phyloP scores from a whole-genome alignment of 2,888 invertebrate species.

The Synanthedon tipuliformis region DNA sequence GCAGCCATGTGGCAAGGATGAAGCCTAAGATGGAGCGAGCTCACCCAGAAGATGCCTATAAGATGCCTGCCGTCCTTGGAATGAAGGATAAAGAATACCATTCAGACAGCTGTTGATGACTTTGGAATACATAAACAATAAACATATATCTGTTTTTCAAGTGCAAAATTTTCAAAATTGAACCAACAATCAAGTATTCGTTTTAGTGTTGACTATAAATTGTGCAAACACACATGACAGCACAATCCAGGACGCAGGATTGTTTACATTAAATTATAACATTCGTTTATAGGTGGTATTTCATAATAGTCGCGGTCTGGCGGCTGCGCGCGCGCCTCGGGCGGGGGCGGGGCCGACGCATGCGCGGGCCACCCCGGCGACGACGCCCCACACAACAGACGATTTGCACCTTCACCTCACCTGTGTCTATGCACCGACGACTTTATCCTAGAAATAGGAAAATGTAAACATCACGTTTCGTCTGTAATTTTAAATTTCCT shows the following conservation, averaged over 20 bases:
- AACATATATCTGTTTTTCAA: no score
- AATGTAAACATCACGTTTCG: neutral
- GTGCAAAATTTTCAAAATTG: no score
- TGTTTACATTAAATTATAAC: constrained; percentile 60
- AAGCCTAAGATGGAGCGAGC: no score
- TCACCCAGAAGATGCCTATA: no score
- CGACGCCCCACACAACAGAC: constrained; percentile 40
- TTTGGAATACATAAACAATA: no score
- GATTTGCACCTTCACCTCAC: constrained; percentile 4
- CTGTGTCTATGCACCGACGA: constrained; percentile 7
- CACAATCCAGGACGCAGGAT: constrained; percentile 50
- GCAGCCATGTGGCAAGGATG: no score
- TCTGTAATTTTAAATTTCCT: no score
- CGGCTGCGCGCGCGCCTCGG: constrained; percentile 30
- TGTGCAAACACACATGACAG: constrained; percentile 29
- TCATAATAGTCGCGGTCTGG: constrained; percentile 18
- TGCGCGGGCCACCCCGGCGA: constrained; percentile 57
- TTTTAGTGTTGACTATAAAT: neutral
- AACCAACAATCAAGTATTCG: no score
- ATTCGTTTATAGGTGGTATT: constrained; percentile 46
- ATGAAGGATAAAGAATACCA: no score
- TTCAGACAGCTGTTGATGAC: no score
- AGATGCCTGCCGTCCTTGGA: no score
- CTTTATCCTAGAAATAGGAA: neutral
- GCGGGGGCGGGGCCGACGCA: constrained; percentile 54